Percentiles rank a stretch among this genome's conserved stretches.
Conservation (phyloP, 2,797 vertebrate species). For the Hapalemur alaotrensis region DNA sequence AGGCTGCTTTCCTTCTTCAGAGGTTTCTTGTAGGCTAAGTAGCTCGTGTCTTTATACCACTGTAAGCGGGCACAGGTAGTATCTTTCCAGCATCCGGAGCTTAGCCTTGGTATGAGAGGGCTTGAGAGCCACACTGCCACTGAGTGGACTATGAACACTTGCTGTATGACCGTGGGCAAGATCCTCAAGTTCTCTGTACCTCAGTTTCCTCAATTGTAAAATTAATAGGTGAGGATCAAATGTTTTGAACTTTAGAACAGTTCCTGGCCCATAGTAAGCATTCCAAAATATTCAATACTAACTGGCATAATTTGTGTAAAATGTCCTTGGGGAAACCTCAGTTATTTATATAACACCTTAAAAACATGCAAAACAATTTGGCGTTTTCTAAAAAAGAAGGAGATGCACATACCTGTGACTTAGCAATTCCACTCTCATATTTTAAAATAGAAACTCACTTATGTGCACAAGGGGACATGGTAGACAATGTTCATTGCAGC, state of each 20-base stretch:
- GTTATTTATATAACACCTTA: background rate
- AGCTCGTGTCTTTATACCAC: background rate
- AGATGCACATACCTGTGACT: background rate
- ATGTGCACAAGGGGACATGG: background rate
- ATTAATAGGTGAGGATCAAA: background rate
- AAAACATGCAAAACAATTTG: background rate
- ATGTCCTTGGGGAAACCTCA: background rate
- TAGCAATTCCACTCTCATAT: background rate
- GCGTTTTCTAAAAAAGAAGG: background rate
- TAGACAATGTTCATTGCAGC: background rate
- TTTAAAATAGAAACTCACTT: background rate
- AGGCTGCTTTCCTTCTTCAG: background rate
- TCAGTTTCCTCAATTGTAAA: background rate
- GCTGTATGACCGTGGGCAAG: background rate
- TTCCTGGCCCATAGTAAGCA: background rate
- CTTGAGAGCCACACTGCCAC: background rate
- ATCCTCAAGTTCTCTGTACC: background rate
- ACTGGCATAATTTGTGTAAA: background rate
- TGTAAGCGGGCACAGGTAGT: background rate
- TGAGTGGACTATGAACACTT: background rate
- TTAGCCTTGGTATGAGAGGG: background rate
- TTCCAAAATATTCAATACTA: constrained; percentile 34
- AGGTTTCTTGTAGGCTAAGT: background rate
- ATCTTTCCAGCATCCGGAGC: background rate
- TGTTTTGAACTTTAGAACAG: background rate